Conservation (phyloP, 2,113 vertebrate genomes). For the Chlamydotis undulata region DNA sequence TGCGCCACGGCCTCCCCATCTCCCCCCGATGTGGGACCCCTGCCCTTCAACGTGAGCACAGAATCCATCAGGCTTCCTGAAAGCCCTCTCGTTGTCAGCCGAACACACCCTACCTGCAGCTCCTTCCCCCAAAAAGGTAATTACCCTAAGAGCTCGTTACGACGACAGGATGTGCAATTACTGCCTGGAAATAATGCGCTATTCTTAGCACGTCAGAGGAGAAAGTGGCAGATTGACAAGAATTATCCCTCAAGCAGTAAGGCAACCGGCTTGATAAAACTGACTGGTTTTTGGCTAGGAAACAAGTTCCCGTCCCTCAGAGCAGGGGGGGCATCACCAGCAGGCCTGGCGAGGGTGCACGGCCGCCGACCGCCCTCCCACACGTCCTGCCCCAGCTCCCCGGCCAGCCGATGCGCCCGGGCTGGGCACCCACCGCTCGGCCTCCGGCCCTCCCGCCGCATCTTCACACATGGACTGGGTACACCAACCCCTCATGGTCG, state of each 20-base stretch:
- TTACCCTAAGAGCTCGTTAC: conserved; percentile 49
- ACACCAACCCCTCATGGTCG: not conserved
- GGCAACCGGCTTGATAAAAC: not conserved
- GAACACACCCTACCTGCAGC: not conserved
- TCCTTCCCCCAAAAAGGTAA: conserved; percentile 20
- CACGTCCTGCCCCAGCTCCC: not conserved
- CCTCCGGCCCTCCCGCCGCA: not conserved
- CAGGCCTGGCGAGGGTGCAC: rapidly evolving
- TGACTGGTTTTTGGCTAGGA: too few species aligned
- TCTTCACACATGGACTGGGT: rapidly evolving
- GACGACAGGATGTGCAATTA: conserved; percentile 1
- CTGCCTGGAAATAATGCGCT: conserved; percentile 26
- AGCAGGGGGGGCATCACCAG: not conserved
- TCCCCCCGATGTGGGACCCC: rapidly evolving
- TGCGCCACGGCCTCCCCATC: rapidly evolving
- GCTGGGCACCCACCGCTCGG: not conserved
- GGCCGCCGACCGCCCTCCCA: rapidly evolving
- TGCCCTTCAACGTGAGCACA: rapidly evolving
- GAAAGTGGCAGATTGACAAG: not conserved
- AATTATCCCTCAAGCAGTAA: not conserved
- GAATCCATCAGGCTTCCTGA: not conserved
- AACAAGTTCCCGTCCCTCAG: not conserved
- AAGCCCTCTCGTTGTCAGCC: not conserved
- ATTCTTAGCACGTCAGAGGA: conserved; percentile 13
- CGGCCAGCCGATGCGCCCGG: rapidly evolving